These are phyloP conservation scores for Coenonympha arcania DNA, from an alignment of 2,888 invertebrate genomes.

Conservation along the genomic window DNA sequence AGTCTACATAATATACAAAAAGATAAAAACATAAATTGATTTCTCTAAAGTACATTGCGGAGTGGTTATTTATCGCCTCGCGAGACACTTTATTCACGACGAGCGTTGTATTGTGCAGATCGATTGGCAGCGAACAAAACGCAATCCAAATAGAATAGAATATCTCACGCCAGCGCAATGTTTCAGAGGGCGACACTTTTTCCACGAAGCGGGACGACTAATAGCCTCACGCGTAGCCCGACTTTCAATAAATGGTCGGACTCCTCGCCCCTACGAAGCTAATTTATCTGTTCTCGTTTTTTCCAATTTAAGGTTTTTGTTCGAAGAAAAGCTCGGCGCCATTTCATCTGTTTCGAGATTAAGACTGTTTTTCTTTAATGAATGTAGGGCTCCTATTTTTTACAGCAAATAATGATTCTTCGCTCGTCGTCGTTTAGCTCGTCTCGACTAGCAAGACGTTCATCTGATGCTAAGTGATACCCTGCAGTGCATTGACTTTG, in stretches of 20 bases:
- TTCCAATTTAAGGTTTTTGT: slow-evolving; percentile 12
- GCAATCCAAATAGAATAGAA: slow-evolving; percentile 71
- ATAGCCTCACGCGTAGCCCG: slow-evolving; percentile 64
- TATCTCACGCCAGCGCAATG: slow-evolving; percentile 59
- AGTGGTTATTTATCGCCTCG: slow-evolving; percentile 65
- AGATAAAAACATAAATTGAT: neutral
- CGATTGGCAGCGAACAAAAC: slow-evolving; percentile 70
- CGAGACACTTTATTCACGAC: slow-evolving; percentile 63
- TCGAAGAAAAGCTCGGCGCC: slow-evolving; percentile 14
- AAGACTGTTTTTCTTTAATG: slow-evolving; percentile 18
- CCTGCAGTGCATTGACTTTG: too few species aligned
- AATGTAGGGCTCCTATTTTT: too few species aligned
- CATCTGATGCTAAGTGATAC: too few species aligned
- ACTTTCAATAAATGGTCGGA: slow-evolving; percentile 63
- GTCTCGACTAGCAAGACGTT: too few species aligned
- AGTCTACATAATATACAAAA: neutral
- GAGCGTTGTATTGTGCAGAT: slow-evolving; percentile 69
- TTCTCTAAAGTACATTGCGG: slow-evolving; percentile 54
- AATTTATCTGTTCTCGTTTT: slow-evolving; percentile 11
- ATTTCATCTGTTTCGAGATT: slow-evolving; percentile 23
- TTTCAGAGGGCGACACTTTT: slow-evolving; percentile 69
- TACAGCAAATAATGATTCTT: too few species aligned
- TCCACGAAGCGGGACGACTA: slow-evolving; percentile 59
- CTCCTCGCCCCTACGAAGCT: slow-evolving; percentile 30
- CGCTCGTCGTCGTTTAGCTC: too few species aligned